Conservation (phyloP, 1,140 invertebrate species). For the Onthophagus taurus region DNA sequence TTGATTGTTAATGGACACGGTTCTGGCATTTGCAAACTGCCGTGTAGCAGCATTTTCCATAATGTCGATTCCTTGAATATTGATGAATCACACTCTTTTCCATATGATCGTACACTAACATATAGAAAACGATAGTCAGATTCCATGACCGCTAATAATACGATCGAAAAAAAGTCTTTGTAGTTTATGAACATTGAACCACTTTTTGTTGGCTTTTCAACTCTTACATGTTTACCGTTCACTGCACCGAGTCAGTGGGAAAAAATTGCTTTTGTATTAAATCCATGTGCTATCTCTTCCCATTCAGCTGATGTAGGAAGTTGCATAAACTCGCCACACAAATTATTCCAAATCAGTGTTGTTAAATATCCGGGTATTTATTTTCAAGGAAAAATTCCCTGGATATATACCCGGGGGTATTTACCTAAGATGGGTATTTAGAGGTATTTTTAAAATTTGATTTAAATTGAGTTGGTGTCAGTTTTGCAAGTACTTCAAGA, state of each 20-base stretch:
- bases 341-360: constrained; percentile 25
- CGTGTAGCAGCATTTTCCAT: constrained; percentile 19
- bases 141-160: constrained; percentile 37
- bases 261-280: constrained; percentile 25
- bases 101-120: constrained; percentile 37
- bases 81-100: constrained; percentile 34
- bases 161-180: constrained; percentile 31
- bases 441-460: no score
- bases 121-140: constrained; percentile 34
- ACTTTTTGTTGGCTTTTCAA: constrained; percentile 24
- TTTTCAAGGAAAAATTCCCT: no score
- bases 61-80: constrained; percentile 31
- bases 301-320: constrained; percentile 16
- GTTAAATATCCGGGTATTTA: no score
- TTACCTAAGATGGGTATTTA: no score
- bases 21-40: constrained; percentile 20
- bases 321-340: constrained; percentile 16
- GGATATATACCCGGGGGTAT: no score
- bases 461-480: no score
- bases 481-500: no score
- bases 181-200: constrained; percentile 33
- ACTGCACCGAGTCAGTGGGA: constrained; percentile 31
- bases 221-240: constrained; percentile 36
- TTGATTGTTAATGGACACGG: constrained; percentile 21
- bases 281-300: constrained; percentile 14